phyloP scores from a whole-genome alignment of 2,888 invertebrate species.

The Tenthredo distinguenda region DNA sequence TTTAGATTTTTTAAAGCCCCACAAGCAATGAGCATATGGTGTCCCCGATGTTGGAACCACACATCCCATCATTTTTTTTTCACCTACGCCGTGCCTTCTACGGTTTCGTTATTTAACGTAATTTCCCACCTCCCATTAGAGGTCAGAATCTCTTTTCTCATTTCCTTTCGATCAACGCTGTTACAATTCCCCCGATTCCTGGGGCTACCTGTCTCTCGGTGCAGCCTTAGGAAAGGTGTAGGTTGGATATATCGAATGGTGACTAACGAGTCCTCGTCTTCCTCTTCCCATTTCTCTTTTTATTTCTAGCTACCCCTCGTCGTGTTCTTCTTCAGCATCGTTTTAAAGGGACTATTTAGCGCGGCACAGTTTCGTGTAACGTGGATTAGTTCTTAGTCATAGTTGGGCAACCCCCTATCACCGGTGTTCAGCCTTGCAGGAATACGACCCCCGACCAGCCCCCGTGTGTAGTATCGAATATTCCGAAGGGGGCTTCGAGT shows the following conservation, averaged over 20 bases:
- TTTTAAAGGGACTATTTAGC: constrained; percentile 24
- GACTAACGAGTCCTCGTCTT: constrained; percentile 21
- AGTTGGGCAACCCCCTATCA: constrained; percentile 55
- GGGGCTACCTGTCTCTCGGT: not conserved
- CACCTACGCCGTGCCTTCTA: not conserved
- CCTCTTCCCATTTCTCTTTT: not conserved
- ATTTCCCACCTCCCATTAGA: too few relatives aligned
- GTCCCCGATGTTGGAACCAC: not conserved
- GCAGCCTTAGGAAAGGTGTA: not conserved
- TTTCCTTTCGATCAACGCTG: not conserved
- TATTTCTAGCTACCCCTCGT: not conserved
- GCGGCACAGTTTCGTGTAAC: constrained; percentile 61
- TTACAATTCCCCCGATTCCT: not conserved
- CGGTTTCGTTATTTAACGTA: constrained; percentile 1
- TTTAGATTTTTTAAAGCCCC: constrained; percentile 41
- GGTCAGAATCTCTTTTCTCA: not conserved
- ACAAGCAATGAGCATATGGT: constrained; percentile 46
- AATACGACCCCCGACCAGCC: constrained; percentile 50
- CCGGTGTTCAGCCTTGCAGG: constrained; percentile 32
- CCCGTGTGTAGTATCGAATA: constrained; percentile 69
- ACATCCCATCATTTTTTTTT: not conserved
- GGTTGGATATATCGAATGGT: constrained; percentile 5
- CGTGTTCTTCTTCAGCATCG: constrained; percentile 6
- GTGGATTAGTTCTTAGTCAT: constrained; percentile 69
- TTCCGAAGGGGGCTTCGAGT: constrained; percentile 60